Base-by-base conservation (phyloP, 2,797 vertebrate species). In the Chelmon rostratus region DNA sequence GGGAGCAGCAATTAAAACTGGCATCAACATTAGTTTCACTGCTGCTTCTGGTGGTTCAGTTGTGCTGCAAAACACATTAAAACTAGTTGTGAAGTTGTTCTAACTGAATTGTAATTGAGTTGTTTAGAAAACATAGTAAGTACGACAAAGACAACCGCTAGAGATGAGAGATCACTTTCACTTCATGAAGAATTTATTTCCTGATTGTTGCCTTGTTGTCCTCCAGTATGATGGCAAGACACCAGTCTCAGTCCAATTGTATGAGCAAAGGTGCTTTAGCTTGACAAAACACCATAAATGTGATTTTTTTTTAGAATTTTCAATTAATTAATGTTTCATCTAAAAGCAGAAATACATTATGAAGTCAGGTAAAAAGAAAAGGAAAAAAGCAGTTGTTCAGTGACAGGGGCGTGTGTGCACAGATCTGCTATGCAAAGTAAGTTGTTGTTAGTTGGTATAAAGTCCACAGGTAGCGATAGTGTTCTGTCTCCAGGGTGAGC, bases 121-220 rank as follows among this genome's bases (percentile, higher is more conserved):
- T 28, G 35, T 64, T 63, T 31, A 35, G 46, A 44, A 21, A 63
- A 59, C 13, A 73, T n/a, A 69, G 37, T 75, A 79, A 77, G 70
- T 73, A 52, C 10, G 16, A 50, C 37, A 67, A 68, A 72, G 68
- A 69, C 46, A 59, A 76, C 61, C 33, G 65, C 38, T 13, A 50
- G n/a, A 53, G 23, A 53, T 74, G 44, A 38, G n/a, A 54, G 78
- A 79, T 87, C 68, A 79, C 85, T 85, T 83, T 88, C 82, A 61
- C 72, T 40, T 76, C 73, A 79, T 86, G 37, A 81, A 78, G 54
- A 50, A 69, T 83, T 68, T 18, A 82, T 78, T 40, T 54, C 37
- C 15, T 50, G 42, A 58, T 67, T 69, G 58, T 64, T 76, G 21
- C 42, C 23, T 38, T 44, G 52, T 57, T 42, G 61, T 64, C 9